phyloP scores from a whole-genome alignment of 2,797 vertebrate species.

The Jordanella pulchra region DNA sequence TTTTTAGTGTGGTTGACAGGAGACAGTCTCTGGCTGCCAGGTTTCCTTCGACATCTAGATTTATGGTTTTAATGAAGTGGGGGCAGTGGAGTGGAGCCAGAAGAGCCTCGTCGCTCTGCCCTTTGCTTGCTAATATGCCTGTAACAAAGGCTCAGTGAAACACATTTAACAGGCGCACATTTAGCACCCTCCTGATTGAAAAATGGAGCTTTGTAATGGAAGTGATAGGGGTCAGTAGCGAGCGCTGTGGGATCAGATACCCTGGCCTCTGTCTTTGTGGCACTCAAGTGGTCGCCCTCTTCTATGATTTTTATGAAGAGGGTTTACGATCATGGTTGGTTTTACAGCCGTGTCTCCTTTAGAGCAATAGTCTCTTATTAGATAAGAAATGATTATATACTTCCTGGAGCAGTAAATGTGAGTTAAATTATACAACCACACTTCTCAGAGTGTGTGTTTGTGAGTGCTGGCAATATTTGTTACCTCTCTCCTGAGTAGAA shows the following conservation, averaged over 20 bases:
- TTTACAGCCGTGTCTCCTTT: conserved; percentile 65
- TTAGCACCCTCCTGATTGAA: conserved; percentile 67
- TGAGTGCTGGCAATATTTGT: conserved; percentile 34
- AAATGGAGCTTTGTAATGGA: conserved; percentile 60
- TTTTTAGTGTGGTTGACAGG: conserved; percentile 53
- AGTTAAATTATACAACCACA: conserved; percentile 61
- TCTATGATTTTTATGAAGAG: conserved; percentile 70
- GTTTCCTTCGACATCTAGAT: conserved; percentile 64
- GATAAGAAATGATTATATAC: conserved; percentile 60
- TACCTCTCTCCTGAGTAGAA: conserved; percentile 26
- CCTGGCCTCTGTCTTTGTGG: conserved; percentile 39
- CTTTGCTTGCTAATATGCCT: conserved; percentile 57
- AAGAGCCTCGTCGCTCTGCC: conserved; percentile 54
- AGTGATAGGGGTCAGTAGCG: conserved; percentile 56
- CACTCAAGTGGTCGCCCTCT: conserved; percentile 52
- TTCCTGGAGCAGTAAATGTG: conserved; percentile 70
- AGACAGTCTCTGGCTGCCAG: conserved; percentile 53
- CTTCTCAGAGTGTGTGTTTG: conserved; percentile 30
- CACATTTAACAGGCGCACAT: conserved; percentile 60
- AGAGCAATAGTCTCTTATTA: conserved; percentile 63
- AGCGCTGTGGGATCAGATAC: conserved; percentile 42
- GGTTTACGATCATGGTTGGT: conserved; percentile 61
- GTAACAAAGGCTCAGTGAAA: conserved; percentile 68
- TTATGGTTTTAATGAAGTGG: conserved; percentile 79
- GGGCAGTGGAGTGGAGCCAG: conserved; percentile 59